Evolutionary conservation across 2,797 vertebrate species (phyloP).

Genomic region (Numenius phaeopus): DNA sequence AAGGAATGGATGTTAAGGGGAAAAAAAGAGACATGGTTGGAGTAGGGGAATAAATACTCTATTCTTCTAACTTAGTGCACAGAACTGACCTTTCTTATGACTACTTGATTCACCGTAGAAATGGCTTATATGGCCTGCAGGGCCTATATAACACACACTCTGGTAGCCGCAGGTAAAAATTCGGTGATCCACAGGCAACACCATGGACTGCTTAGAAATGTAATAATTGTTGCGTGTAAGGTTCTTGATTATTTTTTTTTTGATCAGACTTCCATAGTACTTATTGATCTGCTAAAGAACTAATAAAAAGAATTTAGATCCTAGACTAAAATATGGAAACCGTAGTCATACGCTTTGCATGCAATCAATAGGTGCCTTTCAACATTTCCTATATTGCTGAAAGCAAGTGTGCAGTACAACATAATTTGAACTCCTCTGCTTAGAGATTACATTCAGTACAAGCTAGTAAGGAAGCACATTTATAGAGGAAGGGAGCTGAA

Average conservation of each 20-base stretch:
- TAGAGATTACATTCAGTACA: background rate
- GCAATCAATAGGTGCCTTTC: background rate
- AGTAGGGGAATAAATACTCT: background rate
- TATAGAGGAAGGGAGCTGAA: background rate
- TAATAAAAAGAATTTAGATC: background rate
- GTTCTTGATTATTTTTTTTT: background rate
- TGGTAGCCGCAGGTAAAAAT: background rate
- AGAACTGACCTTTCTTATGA: background rate
- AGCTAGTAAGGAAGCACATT: background rate
- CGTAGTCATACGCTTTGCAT: background rate
- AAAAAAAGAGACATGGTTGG: background rate
- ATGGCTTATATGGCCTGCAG: background rate
- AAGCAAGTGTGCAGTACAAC: background rate
- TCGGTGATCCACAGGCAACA: background rate
- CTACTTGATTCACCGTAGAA: background rate
- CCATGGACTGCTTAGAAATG: background rate
- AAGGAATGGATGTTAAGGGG: background rate
- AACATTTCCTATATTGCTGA: background rate
- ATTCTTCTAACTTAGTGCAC: background rate
- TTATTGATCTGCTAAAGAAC: background rate
- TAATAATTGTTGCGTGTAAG: background rate
- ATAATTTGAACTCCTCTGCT: background rate
- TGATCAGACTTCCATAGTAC: background rate
- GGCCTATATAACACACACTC: background rate
- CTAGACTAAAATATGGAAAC: background rate